phyloP scores from a whole-genome alignment of 2,888 invertebrate species.

The Drosophila nr. perissopoda region DNA sequence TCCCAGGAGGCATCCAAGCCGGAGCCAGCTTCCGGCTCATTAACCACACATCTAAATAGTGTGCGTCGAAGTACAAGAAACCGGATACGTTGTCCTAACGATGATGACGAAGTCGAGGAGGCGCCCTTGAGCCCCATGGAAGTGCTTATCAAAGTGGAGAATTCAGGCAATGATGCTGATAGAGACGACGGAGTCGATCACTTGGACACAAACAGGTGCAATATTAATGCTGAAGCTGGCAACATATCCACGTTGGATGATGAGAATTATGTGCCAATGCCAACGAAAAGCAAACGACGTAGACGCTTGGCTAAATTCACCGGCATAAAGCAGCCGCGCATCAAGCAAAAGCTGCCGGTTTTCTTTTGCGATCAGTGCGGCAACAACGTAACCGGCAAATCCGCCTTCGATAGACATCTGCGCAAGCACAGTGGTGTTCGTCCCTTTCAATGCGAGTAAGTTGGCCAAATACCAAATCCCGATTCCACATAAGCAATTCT shows the following conservation, averaged over 20 bases:
- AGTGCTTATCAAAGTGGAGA: slow-evolving; percentile 58
- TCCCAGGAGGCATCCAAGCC: background rate
- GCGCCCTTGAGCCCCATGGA: slow-evolving; percentile 43
- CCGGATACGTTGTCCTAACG: background rate
- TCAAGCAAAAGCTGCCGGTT: slow-evolving; percentile 55
- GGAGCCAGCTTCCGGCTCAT: background rate
- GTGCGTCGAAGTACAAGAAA: slow-evolving; percentile 53
- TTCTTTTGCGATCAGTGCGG: slow-evolving; percentile 82
- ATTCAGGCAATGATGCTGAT: slow-evolving; percentile 14
- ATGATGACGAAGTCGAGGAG: slow-evolving; percentile 2
- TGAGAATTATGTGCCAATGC: background rate
- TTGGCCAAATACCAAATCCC: background rate
- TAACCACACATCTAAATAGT: slow-evolving; percentile 6
- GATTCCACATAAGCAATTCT: background rate
- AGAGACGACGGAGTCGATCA: slow-evolving; percentile 59
- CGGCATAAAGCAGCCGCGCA: slow-evolving; percentile 21
- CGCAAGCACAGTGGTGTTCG: slow-evolving; percentile 81
- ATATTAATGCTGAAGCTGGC: slow-evolving; percentile 16
- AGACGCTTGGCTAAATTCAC: slow-evolving; percentile 17
- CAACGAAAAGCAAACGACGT: slow-evolving; percentile 14
- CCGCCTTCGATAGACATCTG: slow-evolving; percentile 77
- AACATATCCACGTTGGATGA: slow-evolving; percentile 11
- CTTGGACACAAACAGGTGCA: slow-evolving; percentile 36
- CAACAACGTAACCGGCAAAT: slow-evolving; percentile 73
- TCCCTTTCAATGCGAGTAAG: slow-evolving; percentile 81